phyloP scores from a whole-genome alignment of 2,113 vertebrate genomes.

The Callipepla squamata region DNA sequence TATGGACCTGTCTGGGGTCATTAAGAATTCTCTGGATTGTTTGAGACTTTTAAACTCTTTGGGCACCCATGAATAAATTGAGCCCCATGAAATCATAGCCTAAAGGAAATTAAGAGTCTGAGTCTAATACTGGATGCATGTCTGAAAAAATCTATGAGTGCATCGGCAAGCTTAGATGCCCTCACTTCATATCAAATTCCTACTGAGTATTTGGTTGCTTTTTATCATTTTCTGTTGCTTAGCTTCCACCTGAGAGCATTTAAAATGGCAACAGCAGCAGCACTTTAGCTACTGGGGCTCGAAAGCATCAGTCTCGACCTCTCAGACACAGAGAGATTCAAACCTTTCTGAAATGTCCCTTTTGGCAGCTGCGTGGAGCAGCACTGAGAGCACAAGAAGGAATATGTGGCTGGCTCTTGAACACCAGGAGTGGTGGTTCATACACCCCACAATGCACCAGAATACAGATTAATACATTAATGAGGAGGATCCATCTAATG shows the following conservation, averaged over 20 bases:
- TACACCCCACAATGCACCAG: not conserved
- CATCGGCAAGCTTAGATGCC: not conserved
- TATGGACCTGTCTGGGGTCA: conserved; percentile 27
- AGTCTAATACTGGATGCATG: conserved; percentile 9
- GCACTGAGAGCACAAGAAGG: not conserved
- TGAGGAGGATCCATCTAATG: not conserved
- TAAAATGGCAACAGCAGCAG: not conserved
- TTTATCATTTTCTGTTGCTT: not conserved
- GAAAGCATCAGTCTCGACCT: not conserved
- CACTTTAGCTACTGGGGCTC: not conserved
- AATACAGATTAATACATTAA: not conserved
- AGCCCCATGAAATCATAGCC: conserved; percentile 28
- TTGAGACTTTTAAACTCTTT: conserved; percentile 7
- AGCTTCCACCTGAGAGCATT: not conserved
- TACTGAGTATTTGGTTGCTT: not conserved
- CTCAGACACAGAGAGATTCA: not conserved
- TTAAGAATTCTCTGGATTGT: conserved; percentile 30
- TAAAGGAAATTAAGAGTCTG: conserved; percentile 60
- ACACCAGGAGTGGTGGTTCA: not conserved
- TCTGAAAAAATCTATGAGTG: conserved; percentile 36
- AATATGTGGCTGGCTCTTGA: not conserved
- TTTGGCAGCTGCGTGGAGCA: not conserved
- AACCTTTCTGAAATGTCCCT: not conserved
- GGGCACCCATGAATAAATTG: not conserved
- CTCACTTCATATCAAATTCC: not conserved